A percentile compares a stretch with the other conserved stretches of the same genome.
Conservation (phyloP, 2,888 invertebrate species). For the Lysandra coridon region DNA sequence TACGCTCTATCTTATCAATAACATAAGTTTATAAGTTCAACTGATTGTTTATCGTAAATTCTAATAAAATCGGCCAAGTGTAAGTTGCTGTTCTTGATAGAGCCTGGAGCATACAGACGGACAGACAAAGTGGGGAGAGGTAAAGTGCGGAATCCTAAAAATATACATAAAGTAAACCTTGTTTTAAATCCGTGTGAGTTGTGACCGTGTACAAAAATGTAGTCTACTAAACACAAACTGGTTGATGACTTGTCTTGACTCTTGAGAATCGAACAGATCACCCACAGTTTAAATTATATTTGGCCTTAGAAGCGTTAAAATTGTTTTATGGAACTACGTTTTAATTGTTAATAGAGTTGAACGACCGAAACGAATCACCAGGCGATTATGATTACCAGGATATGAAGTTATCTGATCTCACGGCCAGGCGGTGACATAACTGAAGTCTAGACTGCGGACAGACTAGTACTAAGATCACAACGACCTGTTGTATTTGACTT, state of each 20-base stretch:
- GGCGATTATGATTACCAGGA: slow-evolving; percentile 30
- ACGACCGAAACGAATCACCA: slow-evolving; percentile 28
- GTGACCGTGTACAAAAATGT: slow-evolving; percentile 5
- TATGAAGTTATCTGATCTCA: slow-evolving; percentile 30
- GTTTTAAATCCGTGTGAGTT: not conserved
- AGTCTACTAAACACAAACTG: not conserved
- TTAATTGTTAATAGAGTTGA: slow-evolving; percentile 31
- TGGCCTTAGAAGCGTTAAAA: slow-evolving; percentile 25
- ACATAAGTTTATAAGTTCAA: not conserved
- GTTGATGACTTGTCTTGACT: not conserved
- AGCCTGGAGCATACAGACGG: too few relatives aligned
- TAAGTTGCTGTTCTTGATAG: too few relatives aligned
- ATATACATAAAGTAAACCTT: not conserved
- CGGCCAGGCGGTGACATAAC: slow-evolving; percentile 27
- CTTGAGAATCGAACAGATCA: not conserved
- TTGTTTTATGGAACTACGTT: slow-evolving; percentile 20
- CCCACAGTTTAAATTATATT: slow-evolving; percentile 10
- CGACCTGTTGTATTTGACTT: not conserved
- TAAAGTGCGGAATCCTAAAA: not conserved
- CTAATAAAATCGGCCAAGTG: too few relatives aligned
- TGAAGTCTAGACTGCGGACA: slow-evolving; percentile 19
- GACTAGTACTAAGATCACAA: slow-evolving; percentile 17
- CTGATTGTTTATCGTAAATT: not conserved
- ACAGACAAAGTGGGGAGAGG: too few relatives aligned
- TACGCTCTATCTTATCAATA: not conserved